Percentiles rank a stretch among this genome's conserved stretches.
Conservation (phyloP, 2,888 invertebrate genomes). For the Catotricha subobsoleta region DNA sequence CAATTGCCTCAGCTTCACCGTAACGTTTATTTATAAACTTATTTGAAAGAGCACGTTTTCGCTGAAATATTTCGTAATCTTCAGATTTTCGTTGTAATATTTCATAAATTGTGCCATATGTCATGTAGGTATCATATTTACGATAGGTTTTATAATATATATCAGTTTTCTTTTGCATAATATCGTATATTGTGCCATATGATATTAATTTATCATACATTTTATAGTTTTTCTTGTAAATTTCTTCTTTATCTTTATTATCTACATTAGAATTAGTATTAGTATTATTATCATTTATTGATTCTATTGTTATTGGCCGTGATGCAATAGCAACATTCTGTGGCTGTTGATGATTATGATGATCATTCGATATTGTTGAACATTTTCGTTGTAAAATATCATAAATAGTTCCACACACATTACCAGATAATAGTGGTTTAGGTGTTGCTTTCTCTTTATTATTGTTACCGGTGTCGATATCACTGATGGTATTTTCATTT, state of each 20-base stretch:
- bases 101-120: slow-evolving; percentile 30
- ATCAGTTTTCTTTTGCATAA: slow-evolving; percentile 28
- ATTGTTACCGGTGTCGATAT: not conserved
- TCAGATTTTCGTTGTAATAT: slow-evolving; percentile 28
- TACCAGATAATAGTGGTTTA: not conserved
- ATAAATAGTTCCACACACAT: slow-evolving; percentile 7
- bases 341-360: slow-evolving; percentile 21
- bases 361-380: slow-evolving; percentile 3
- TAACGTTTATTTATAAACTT: slow-evolving; percentile 13
- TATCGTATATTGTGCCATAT: slow-evolving; percentile 30
- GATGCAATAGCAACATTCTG: too few relatives aligned
- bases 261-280: too few relatives aligned
- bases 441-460: not conserved
- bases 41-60: slow-evolving; percentile 26
- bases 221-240: slow-evolving; percentile 25
- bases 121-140: slow-evolving; percentile 31
- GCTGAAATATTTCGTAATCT: slow-evolving; percentile 20
- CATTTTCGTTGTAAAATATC: slow-evolving; percentile 7
- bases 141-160: slow-evolving; percentile 24
- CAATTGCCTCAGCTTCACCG: slow-evolving; percentile 5
- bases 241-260: slow-evolving; percentile 16
- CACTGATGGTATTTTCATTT: not conserved
- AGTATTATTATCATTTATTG: too few relatives aligned
- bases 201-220: slow-evolving; percentile 27
- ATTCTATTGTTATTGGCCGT: too few relatives aligned